Percentiles rank a stretch among this genome's conserved stretches.
Evolutionary conservation across 2,888 invertebrate species (phyloP).

Genomic region (Salpingus planirostris): DNA sequence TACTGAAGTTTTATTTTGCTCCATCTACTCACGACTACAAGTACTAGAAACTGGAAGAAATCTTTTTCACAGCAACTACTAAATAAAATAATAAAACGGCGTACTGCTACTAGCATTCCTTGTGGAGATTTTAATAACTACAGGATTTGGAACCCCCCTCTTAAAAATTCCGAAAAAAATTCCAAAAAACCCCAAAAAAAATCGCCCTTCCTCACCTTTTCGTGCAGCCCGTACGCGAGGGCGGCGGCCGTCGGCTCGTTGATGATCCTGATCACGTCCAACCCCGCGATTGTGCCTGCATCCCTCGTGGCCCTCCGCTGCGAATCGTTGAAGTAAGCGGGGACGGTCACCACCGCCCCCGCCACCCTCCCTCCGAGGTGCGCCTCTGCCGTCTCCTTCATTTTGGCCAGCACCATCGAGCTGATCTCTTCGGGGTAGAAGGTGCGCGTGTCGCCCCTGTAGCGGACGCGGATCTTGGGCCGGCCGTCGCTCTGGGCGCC

Average conservation of each 20-base stretch:
- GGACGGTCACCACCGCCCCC: constrained; percentile 50
- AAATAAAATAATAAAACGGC: no score
- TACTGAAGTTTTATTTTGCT: no score
- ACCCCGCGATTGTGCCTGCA: constrained; percentile 53
- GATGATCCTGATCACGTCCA: constrained; percentile 55
- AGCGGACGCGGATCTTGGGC: constrained; percentile 37
- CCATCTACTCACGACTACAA: no score
- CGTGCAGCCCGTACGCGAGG: constrained; percentile 52
- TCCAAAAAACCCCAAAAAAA: no score
- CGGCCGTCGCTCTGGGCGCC: constrained; percentile 42
- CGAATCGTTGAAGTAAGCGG: constrained; percentile 57
- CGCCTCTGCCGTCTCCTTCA: constrained; percentile 48
- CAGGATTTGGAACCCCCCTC: no score
- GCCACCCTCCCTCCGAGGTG: constrained; percentile 39
- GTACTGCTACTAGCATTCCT: no score
- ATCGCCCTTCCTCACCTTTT: no score
- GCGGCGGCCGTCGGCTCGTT: constrained; percentile 62
- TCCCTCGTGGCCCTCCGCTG: constrained; percentile 63
- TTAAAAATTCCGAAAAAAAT: no score
- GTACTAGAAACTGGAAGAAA: no score
- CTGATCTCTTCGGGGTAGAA: constrained; percentile 47
- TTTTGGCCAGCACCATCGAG: constrained; percentile 52
- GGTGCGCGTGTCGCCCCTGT: constrained; percentile 39
- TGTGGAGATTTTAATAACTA: no score
- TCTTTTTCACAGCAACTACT: no score